phyloP scores from a whole-genome alignment of 2,888 invertebrate species.

The Idaea straminata region DNA sequence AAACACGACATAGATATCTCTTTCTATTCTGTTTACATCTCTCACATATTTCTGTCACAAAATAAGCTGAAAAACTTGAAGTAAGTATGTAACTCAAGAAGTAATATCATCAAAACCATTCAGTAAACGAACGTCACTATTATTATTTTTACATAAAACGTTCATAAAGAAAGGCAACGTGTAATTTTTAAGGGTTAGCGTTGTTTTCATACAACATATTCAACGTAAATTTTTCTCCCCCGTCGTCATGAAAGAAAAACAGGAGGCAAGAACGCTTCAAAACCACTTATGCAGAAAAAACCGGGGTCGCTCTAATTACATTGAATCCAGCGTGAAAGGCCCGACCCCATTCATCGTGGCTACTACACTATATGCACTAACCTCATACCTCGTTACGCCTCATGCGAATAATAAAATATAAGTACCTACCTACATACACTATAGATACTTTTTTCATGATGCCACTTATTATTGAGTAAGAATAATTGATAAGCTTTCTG shows the following conservation, averaged over 20 bases:
- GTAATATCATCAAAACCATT: too few relatives aligned
- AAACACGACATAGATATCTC: neutral
- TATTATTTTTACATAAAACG: neutral
- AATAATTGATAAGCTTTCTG: neutral
- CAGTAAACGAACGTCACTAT: too few relatives aligned
- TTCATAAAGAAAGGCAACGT: neutral
- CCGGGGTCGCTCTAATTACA: constrained; percentile 68
- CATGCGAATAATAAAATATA: constrained; percentile 38
- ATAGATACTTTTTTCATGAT: constrained; percentile 5
- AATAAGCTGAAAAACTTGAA: too few relatives aligned
- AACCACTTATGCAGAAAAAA: constrained; percentile 65
- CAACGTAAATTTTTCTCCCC: constrained; percentile 33
- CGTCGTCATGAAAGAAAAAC: constrained; percentile 39
- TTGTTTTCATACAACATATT: constrained; percentile 31
- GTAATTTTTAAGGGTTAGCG: constrained; percentile 12
- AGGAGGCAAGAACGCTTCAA: constrained; percentile 54
- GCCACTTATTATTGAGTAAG: neutral
- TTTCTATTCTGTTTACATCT: neutral
- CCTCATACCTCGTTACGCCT: constrained; percentile 37
- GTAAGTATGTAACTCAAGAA: too few relatives aligned
- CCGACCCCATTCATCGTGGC: constrained; percentile 55
- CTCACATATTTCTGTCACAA: neutral
- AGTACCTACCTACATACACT: constrained; percentile 32
- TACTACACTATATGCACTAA: constrained; percentile 36
- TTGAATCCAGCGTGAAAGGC: constrained; percentile 65